Evolutionary conservation across 2,888 invertebrate species (phyloP).

Genomic region (Rhamnusium bicolor): DNA sequence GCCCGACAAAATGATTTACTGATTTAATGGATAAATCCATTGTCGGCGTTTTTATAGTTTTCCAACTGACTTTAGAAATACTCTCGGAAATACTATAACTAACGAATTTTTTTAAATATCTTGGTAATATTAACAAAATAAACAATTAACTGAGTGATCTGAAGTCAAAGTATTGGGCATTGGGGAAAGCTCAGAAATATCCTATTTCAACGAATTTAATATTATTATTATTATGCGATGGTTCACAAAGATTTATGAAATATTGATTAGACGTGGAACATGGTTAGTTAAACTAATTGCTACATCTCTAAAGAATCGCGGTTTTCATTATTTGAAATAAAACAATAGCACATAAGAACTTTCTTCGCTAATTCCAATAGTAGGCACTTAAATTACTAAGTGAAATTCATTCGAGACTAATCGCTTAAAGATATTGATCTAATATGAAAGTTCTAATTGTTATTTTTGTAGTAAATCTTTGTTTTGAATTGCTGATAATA

Average conservation of each 20-base stretch:
- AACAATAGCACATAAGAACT: constrained; percentile 5
- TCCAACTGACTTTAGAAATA: too few relatives aligned
- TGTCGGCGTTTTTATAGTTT: too few relatives aligned
- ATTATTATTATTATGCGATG: too few relatives aligned
- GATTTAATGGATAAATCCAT: too few relatives aligned
- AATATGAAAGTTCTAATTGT: constrained; percentile 32
- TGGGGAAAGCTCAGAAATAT: too few relatives aligned
- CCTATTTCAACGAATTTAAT: too few relatives aligned
- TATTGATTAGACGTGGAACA: neutral
- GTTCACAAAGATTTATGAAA: neutral
- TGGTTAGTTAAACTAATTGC: constrained; percentile 6
- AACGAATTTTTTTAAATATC: too few relatives aligned
- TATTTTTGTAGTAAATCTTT: constrained; percentile 17
- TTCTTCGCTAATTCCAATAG: constrained; percentile 7
- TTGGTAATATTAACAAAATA: too few relatives aligned
- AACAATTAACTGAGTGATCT: too few relatives aligned
- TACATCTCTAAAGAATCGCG: neutral
- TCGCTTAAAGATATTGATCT: constrained; percentile 28
- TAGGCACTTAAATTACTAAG: constrained; percentile 5
- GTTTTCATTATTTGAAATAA: neutral
- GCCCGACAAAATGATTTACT: too few relatives aligned
- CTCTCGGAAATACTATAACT: too few relatives aligned
- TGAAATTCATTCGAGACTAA: constrained; percentile 27
- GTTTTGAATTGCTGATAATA: neutral
- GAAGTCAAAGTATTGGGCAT: too few relatives aligned